phyloP scores from a whole-genome alignment of 2,113 vertebrate species.

The Indri indri region DNA sequence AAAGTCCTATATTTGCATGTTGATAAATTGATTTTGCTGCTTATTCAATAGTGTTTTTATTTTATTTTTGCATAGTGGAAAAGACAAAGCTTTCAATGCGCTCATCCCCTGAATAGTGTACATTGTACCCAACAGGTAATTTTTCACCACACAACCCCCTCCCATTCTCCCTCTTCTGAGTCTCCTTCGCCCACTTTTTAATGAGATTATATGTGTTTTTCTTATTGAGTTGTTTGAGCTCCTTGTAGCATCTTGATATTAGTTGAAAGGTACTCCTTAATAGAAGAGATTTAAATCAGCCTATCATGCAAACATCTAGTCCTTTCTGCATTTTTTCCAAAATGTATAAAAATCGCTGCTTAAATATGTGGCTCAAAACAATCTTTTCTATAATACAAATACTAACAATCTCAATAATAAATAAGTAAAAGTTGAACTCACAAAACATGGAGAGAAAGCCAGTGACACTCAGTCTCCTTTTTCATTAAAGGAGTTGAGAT shows the following conservation, averaged over 20 bases:
- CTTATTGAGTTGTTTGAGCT: too few species aligned
- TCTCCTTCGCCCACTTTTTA: too few species aligned
- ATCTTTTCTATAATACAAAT: background rate
- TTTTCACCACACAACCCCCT: too few species aligned
- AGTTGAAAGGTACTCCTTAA: background rate
- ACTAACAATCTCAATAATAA: background rate
- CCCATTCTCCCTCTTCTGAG: too few species aligned
- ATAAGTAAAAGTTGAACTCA: background rate
- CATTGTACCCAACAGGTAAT: too few species aligned
- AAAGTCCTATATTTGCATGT: background rate
- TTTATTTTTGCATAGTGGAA: too few species aligned
- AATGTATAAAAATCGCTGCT: background rate
- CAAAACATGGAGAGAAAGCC: too few species aligned
- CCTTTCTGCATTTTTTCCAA: background rate
- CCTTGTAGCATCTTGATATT: too few species aligned
- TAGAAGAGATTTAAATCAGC: background rate
- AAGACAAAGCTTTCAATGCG: too few species aligned
- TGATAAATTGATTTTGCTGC: background rate
- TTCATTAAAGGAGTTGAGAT: background rate
- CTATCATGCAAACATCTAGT: background rate
- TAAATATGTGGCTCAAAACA: background rate
- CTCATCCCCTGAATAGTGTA: too few species aligned
- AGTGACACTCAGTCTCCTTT: background rate
- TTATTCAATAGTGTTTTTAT: background rate
- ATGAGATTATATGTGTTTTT: too few species aligned